Conservation (phyloP, 2,888 invertebrate species). For the Actias luna region DNA sequence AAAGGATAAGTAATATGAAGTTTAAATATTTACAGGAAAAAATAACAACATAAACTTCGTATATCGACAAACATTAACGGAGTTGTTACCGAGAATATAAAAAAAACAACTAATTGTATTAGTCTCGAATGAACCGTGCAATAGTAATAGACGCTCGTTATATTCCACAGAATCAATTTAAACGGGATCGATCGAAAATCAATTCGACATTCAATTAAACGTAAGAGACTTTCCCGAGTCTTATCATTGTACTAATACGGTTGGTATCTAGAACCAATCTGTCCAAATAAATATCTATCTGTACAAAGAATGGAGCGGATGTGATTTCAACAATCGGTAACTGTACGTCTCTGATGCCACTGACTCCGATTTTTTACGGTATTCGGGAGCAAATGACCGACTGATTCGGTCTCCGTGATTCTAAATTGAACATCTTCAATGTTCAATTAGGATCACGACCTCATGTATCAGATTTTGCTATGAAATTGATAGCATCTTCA, state of each 20-base stretch:
- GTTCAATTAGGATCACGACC: conserved; percentile 53
- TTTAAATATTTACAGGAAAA: conserved; percentile 20
- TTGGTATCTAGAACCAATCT: conserved; percentile 68
- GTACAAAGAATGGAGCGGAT: conserved; percentile 67
- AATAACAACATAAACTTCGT: conserved; percentile 10
- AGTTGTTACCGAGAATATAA: conserved; percentile 27
- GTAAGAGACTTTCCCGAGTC: conserved; percentile 67
- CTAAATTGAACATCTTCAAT: conserved; percentile 41
- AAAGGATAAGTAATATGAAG: conserved; percentile 21
- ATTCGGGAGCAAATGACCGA: conserved; percentile 47
- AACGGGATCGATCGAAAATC: conserved; percentile 69
- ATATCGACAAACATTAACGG: conserved; percentile 14
- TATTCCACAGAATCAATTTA: conserved; percentile 60
- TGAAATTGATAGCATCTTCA: conserved; percentile 46
- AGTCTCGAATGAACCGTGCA: conserved; percentile 49
- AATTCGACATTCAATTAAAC: conserved; percentile 74
- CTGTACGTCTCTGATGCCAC: conserved; percentile 56
- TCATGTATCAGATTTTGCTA: conserved; percentile 49
- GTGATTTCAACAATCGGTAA: conserved; percentile 70
- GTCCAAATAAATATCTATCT: conserved; percentile 67
- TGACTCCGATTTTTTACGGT: conserved; percentile 52
- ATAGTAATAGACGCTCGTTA: conserved; percentile 56
- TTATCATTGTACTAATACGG: conserved; percentile 60
- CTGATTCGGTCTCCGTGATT: conserved; percentile 33
- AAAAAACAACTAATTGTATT: conserved; percentile 48